phyloP scores from a whole-genome alignment of 2,797 vertebrate genomes.

The Toxotes lorentzi region DNA sequence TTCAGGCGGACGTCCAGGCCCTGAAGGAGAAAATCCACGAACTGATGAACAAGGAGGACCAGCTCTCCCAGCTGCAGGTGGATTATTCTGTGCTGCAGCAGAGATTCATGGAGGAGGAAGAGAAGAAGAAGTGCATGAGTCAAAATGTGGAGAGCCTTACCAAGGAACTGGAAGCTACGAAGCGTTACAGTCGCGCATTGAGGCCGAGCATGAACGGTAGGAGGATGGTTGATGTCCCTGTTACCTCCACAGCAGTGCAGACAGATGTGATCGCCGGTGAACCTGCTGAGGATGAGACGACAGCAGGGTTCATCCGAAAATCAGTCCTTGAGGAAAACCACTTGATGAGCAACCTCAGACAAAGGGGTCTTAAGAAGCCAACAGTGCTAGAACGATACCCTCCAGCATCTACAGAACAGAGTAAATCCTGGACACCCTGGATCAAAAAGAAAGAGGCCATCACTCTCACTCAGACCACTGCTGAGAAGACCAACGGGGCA shows the following conservation, averaged over 20 bases:
- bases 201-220: slow-evolving; percentile 91
- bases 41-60: slow-evolving; percentile 97
- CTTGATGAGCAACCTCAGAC: slow-evolving; percentile 95
- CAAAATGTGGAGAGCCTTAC: slow-evolving; percentile 89
- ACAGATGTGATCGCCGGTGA: slow-evolving; percentile 86
- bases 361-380: slow-evolving; percentile 90
- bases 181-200: slow-evolving; percentile 91
- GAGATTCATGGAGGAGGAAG: slow-evolving; percentile 91
- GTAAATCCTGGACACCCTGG: slow-evolving; percentile 94
- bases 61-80: slow-evolving; percentile 93
- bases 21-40: slow-evolving; percentile 98
- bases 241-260: slow-evolving; percentile 92
- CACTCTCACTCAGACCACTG: slow-evolving; percentile 69
- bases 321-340: slow-evolving; percentile 97
- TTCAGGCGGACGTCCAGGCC: slow-evolving; percentile 92
- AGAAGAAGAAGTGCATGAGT: slow-evolving; percentile 89
- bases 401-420: slow-evolving; percentile 88
- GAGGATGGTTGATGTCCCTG: slow-evolving; percentile 91
- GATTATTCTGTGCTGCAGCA: slow-evolving; percentile 93
- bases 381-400: slow-evolving; percentile 93
- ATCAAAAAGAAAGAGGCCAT: slow-evolving; percentile 90
- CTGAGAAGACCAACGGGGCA: slow-evolving; percentile 72
- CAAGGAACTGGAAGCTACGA: slow-evolving; percentile 92
- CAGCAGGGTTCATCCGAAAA: slow-evolving; percentile 94
- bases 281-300: slow-evolving; percentile 89